A percentile compares a stretch with the other conserved stretches of the same genome.
Conservation (phyloP, 2,113 vertebrate species). For the Passer montanus region DNA sequence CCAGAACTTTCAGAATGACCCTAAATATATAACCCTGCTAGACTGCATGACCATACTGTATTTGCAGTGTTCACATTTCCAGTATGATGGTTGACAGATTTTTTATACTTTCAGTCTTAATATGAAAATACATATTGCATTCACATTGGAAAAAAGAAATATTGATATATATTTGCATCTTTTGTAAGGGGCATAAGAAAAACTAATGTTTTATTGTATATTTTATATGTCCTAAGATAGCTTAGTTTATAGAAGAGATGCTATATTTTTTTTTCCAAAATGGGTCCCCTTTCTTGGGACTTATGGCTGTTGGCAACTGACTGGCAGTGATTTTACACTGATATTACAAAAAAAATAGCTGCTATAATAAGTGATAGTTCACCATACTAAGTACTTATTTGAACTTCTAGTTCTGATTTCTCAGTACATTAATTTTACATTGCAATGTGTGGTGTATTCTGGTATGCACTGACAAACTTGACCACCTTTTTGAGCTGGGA, state of each 20-base stretch:
- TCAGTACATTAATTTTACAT: background rate
- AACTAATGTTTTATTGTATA: background rate
- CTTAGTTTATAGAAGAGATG: background rate
- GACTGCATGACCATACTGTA: background rate
- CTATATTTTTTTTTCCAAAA: background rate
- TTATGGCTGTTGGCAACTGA: background rate
- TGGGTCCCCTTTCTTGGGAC: background rate
- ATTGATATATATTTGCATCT: background rate
- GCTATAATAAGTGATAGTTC: rapidly evolving
- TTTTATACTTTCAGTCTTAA: background rate
- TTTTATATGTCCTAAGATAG: background rate
- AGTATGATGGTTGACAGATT: background rate
- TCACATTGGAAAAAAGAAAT: background rate
- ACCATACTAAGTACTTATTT: background rate
- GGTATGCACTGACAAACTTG: background rate
- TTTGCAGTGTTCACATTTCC: background rate
- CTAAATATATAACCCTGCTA: background rate
- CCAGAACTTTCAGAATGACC: background rate
- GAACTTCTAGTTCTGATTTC: background rate
- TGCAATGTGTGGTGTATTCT: background rate
- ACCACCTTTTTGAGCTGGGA: background rate
- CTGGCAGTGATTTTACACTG: background rate
- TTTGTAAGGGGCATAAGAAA: background rate
- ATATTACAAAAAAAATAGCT: background rate
- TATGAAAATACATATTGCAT: background rate